Evolutionary conservation across 2,113 vertebrate genomes (phyloP).

Genomic region (Meriones unguiculatus): DNA sequence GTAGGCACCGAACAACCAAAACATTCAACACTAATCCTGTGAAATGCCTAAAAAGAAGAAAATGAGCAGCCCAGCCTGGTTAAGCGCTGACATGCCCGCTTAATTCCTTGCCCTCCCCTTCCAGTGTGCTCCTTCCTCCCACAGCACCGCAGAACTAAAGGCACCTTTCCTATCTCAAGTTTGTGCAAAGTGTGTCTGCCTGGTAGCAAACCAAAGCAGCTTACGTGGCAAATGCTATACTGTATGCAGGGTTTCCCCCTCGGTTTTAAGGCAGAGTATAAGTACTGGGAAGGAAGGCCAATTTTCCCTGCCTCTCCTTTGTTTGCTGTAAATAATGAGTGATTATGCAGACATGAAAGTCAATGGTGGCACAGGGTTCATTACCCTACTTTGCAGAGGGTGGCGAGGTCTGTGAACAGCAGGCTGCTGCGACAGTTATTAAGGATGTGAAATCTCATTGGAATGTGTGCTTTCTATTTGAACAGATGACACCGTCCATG

Average conservation of each 20-base stretch:
- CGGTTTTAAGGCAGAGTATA: background rate
- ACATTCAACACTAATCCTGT: conserved; percentile 27
- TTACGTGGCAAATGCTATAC: background rate
- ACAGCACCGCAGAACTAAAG: background rate
- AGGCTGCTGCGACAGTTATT: conserved; percentile 84
- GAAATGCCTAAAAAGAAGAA: conserved; percentile 28
- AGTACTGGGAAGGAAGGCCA: conserved; percentile 40
- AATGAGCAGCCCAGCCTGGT: background rate
- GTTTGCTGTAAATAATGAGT: conserved; percentile 85
- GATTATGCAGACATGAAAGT: conserved; percentile 86
- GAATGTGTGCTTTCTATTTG: conserved; percentile 90
- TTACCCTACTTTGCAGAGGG: conserved; percentile 86
- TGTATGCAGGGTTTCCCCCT: background rate
- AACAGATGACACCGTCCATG: conserved; percentile 97
- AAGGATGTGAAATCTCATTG: conserved; percentile 87
- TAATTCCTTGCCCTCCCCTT: background rate
- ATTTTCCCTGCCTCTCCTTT: conserved; percentile 75
- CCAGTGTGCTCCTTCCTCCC: background rate
- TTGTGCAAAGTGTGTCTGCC: background rate
- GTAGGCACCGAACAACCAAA: conserved; percentile 26
- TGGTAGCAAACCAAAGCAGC: background rate
- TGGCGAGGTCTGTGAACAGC: conserved; percentile 83
- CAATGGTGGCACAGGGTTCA: conserved; percentile 86
- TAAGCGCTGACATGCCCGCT: conserved; percentile 58
- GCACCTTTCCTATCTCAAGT: background rate